These are phyloP conservation scores for Lepidocyrtinus sp. DNA, from an alignment of 2,888 invertebrate genomes.

Conservation along the genomic window DNA sequence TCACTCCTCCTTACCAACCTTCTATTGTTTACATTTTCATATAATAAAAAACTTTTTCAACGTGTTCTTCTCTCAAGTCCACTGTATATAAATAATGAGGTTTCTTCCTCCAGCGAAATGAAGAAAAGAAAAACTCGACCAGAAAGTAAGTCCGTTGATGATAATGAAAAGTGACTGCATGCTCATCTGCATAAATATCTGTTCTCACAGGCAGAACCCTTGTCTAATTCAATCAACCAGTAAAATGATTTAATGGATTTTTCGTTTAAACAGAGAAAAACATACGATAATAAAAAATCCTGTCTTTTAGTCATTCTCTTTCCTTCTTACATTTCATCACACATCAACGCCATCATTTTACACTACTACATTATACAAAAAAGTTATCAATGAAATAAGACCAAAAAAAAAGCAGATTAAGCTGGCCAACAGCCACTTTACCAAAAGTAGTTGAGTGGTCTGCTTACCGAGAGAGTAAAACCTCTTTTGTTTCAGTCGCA, in stretches of 20 bases:
- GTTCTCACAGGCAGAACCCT: constrained; percentile 15
- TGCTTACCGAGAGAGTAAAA: not conserved
- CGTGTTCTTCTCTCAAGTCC: not conserved
- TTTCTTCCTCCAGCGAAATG: too few species aligned
- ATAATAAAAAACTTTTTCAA: constrained; percentile 12
- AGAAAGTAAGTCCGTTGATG: not conserved
- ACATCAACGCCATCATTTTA: not conserved
- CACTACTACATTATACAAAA: not conserved
- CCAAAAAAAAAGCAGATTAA: too few species aligned
- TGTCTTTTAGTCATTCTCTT: constrained; percentile 8
- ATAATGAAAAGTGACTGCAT: constrained; percentile 12
- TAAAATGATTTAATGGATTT: constrained; percentile 18
- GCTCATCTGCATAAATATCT: constrained; percentile 15
- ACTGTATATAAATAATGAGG: not conserved
- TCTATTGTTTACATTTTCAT: not conserved
- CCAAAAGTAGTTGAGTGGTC: not conserved
- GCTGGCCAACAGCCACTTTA: not conserved
- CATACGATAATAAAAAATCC: constrained; percentile 5
- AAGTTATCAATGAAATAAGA: not conserved
- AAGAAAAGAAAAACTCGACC: too few species aligned
- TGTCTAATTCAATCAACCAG: constrained; percentile 13
- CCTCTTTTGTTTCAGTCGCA: not conserved
- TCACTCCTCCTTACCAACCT: not conserved
- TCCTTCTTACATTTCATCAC: constrained; percentile 12
- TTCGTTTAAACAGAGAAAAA: constrained; percentile 6